These are phyloP conservation scores for Parotocinclus haroldoi DNA, from an alignment of 2,797 vertebrate genomes.

Conservation along the genomic window DNA sequence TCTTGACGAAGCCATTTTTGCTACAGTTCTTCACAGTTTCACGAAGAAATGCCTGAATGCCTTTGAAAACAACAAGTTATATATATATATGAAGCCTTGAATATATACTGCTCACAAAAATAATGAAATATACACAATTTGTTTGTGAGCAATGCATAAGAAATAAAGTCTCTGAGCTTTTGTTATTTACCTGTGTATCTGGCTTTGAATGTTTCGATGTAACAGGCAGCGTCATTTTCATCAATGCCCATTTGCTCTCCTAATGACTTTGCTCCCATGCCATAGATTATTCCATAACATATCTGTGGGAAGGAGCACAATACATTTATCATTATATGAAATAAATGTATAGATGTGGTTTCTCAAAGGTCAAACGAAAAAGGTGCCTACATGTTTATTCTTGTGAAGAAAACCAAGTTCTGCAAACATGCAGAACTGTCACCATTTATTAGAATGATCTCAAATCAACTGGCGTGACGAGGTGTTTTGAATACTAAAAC, in stretches of 20 bases:
- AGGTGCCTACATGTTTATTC: too few species aligned
- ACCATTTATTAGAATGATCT: too few species aligned
- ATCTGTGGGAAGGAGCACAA: constrained; percentile 70
- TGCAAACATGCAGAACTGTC: background rate
- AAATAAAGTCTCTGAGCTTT: background rate
- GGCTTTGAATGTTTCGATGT: constrained; percentile 93
- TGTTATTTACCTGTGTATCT: constrained; percentile 83
- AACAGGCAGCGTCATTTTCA: constrained; percentile 85
- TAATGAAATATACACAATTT: background rate
- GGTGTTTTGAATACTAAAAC: too few species aligned
- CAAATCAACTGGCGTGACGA: too few species aligned
- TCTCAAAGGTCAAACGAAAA: background rate
- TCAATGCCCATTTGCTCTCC: constrained; percentile 95
- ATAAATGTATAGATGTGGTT: too few species aligned
- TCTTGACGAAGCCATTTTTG: constrained; percentile 89
- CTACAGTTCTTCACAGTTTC: constrained; percentile 85
- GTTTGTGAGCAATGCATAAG: too few species aligned
- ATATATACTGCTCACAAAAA: background rate
- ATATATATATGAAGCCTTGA: background rate
- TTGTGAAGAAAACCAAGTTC: too few species aligned
- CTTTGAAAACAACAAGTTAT: constrained; percentile 64
- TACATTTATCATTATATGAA: too few species aligned
- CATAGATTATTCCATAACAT: constrained; percentile 98
- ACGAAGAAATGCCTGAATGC: constrained; percentile 83
- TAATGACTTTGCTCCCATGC: constrained; percentile 92